Conservation (phyloP, 2,888 invertebrate species). For the Meganola albula region DNA sequence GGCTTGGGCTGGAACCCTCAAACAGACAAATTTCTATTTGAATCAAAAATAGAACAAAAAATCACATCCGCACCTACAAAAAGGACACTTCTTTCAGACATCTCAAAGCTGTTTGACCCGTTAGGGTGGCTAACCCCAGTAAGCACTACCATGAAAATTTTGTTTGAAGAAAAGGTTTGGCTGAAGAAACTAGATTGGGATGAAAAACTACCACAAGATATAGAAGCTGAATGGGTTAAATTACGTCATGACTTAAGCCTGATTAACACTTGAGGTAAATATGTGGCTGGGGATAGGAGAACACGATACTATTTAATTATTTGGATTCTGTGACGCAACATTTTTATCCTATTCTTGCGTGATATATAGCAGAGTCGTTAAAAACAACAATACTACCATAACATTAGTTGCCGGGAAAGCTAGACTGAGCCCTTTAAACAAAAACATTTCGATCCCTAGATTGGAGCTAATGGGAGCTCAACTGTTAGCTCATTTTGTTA, state of each 20-base stretch:
- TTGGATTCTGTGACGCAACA: neutral
- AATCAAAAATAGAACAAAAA: slow-evolving; percentile 3
- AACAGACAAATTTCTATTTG: slow-evolving; percentile 11
- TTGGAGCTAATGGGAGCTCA: neutral
- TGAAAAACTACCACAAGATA: neutral
- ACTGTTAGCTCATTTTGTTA: neutral
- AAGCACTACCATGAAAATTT: neutral
- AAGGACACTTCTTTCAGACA: slow-evolving; percentile 10
- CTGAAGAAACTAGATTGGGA: neutral
- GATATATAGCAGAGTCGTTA: neutral
- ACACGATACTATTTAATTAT: neutral
- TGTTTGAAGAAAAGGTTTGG: slow-evolving; percentile 1
- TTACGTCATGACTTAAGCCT: neutral
- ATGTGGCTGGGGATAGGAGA: neutral
- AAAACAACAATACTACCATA: neutral
- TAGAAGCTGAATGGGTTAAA: neutral
- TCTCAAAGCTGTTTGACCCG: slow-evolving; percentile 2
- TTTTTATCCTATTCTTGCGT: neutral
- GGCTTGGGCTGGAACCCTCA: slow-evolving; percentile 15
- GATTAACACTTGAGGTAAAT: neutral
- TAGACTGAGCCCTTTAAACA: neutral
- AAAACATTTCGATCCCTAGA: neutral
- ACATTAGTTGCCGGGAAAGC: neutral
- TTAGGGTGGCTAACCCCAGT: slow-evolving; percentile 2
- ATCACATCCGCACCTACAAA: slow-evolving; percentile 5